phyloP scores from a whole-genome alignment of 53 echinoderm and acorn worm genomes.

The Echinarachnius parma region DNA sequence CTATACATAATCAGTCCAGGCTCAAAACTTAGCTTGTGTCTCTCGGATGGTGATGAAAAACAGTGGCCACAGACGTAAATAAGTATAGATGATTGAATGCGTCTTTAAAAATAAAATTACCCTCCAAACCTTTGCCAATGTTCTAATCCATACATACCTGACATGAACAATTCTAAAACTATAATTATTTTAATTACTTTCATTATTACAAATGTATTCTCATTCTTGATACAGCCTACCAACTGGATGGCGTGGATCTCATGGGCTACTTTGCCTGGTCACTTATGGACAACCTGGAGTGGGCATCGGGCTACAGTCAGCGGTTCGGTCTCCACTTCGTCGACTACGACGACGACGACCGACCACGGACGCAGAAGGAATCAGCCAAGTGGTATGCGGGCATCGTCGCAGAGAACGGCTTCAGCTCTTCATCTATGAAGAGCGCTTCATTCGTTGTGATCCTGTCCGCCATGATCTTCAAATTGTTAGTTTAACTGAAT shows the following conservation, averaged over 20 bases:
- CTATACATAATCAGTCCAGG: no score
- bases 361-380: constrained; percentile 62
- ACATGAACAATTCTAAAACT: no score
- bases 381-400: constrained; percentile 63
- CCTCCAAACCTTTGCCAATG: no score
- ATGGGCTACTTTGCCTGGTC: constrained; percentile 94
- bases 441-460: constrained; percentile 7
- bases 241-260: constrained; percentile 60
- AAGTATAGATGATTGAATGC: no score
- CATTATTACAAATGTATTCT: no score
- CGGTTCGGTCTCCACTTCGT: constrained; percentile 93
- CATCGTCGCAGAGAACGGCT: constrained; percentile 74
- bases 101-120: no score
- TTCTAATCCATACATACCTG: no score
- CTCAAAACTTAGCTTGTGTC: no score
- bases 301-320: constrained; percentile 86
- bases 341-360: constrained; percentile 64
- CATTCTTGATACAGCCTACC: constrained; percentile 43
- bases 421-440: constrained; percentile 53
- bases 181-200: no score
- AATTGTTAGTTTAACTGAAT: constrained; percentile 27
- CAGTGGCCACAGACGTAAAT: no score
- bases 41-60: no score
- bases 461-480: constrained; percentile 8
- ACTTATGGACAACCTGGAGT: constrained; percentile 93